Conservation (phyloP, 2,113 vertebrate genomes). For the Anolis sagrei region DNA sequence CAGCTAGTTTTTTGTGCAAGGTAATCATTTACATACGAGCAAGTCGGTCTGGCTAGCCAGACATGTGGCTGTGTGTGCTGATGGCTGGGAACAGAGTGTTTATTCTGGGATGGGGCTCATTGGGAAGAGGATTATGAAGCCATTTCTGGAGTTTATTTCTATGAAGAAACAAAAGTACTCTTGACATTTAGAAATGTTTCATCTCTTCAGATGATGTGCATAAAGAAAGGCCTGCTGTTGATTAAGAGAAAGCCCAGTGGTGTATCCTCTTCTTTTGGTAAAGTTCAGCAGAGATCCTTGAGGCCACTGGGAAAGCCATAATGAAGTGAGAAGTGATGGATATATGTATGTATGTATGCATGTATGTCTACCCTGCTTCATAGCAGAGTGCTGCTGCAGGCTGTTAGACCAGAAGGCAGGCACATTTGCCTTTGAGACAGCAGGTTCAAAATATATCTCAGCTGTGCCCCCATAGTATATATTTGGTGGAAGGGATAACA, state of each 20-base stretch:
- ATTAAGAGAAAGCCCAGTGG: background rate
- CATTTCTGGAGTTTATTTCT: slow-evolving; percentile 7
- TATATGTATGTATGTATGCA: no score
- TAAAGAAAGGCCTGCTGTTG: slow-evolving; percentile 11
- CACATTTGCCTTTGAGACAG: background rate
- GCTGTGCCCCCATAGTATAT: background rate
- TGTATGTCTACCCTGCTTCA: background rate
- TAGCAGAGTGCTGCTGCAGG: no score
- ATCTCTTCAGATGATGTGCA: slow-evolving; percentile 2
- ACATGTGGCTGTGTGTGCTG: background rate
- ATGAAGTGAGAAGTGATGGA: background rate
- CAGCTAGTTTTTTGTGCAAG: background rate
- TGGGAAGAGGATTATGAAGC: background rate
- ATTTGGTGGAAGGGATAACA: no score
- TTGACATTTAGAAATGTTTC: slow-evolving; percentile 17
- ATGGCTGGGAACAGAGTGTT: background rate
- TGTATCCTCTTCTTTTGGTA: background rate
- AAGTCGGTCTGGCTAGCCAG: background rate
- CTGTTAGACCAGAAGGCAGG: background rate
- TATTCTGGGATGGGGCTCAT: background rate
- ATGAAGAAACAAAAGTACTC: background rate
- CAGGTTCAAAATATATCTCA: no score
- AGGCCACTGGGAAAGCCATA: background rate
- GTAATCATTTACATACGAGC: background rate
- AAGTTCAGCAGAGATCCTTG: background rate